Evolutionary conservation across 2,797 vertebrate genomes (phyloP), one percentile per base, ranked within the genome.

Genomic region (Pseudochirops cupreus): DNA sequence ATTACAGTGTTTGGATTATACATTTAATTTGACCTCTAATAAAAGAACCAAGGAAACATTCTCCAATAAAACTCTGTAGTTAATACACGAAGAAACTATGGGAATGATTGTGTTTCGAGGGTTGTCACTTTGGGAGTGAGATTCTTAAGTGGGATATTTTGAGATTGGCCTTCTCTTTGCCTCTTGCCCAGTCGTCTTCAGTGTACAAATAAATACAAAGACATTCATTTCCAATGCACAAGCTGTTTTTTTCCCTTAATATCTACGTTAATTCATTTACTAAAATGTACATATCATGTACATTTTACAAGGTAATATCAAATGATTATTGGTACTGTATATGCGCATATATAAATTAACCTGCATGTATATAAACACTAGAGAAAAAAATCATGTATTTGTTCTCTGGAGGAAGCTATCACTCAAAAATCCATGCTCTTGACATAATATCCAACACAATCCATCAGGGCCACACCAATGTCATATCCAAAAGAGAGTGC

Each of bases 401-500:
- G 98, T 98, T 98, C 98, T 98, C 98, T 98, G 98, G 97, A 98
- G 97, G 97, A 74, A 96, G 91, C 93, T 94, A 94, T 96, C 96
- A 91, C 87, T 74, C 67, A 21, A 89, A 96, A 94, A 95, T 95
- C 39, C 94, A 67, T 0, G 67, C 67, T 95, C 91, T 96, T 1
- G 6, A 94, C 91, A 21, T 46, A 94, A 46, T 91, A 97, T 57
- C 33, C 59, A 54, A 56, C n/a, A 91, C 33, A 93, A 59, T 56
- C 90, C 95, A 91, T 91, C 90, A 55, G 89, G 56, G 56, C 91
- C 95, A 93, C 94, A 96, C 0, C 94, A 90, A 90, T 95, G 16
- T 94, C 59, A 56, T 5, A 31, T 62, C 58, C 94, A 56, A 92
- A 96, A 92, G 50, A 67, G 54, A 94, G 96, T 95, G 91, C 46